These are phyloP conservation scores for Drosophila bocqueti DNA, from an alignment of 1,140 invertebrate genomes.

Conservation along the genomic window DNA sequence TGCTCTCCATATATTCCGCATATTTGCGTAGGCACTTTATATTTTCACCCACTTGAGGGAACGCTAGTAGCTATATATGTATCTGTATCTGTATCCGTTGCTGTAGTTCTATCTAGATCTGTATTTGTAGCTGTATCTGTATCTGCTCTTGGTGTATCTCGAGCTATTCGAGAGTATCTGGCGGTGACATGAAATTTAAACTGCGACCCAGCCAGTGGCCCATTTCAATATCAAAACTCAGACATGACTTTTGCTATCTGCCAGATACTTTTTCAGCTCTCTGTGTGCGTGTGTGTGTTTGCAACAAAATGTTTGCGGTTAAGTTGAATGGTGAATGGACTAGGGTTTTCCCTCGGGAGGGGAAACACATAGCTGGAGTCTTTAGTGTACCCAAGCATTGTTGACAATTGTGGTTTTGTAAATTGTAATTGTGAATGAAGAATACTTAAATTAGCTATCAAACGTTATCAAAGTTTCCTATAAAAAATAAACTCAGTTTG, in stretches of 20 bases:
- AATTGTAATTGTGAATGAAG: slow-evolving; percentile 15
- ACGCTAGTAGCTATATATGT: slow-evolving; percentile 12
- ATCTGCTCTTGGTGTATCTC: slow-evolving; percentile 19
- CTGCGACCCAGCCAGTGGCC: slow-evolving; percentile 43
- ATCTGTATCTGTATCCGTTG: slow-evolving; percentile 6
- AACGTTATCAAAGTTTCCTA: not conserved
- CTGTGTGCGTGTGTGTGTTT: slow-evolving; percentile 9
- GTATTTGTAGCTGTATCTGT: slow-evolving; percentile 2
- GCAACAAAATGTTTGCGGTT: slow-evolving; percentile 54
- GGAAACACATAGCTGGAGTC: not conserved
- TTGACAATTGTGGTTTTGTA: slow-evolving; percentile 29
- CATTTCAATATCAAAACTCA: slow-evolving; percentile 59
- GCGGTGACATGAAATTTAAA: slow-evolving; percentile 64
- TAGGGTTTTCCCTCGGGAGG: not conserved
- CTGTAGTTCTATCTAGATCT: slow-evolving; percentile 14
- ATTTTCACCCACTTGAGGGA: slow-evolving; percentile 31
- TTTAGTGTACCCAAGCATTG: slow-evolving; percentile 1
- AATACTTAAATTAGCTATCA: slow-evolving; percentile 11
- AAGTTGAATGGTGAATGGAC: slow-evolving; percentile 35
- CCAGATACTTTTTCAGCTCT: slow-evolving; percentile 39
- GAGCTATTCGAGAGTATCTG: slow-evolving; percentile 47
- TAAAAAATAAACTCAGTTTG: not conserved
- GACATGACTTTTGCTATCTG: slow-evolving; percentile 57
- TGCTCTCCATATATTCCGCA: slow-evolving; percentile 32
- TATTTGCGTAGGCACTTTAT: slow-evolving; percentile 49